A percentile compares a stretch with the other conserved stretches of the same genome.
Evolutionary conservation across 2,113 vertebrate genomes (phyloP).

Genomic region (Amphiprion ocellaris): DNA sequence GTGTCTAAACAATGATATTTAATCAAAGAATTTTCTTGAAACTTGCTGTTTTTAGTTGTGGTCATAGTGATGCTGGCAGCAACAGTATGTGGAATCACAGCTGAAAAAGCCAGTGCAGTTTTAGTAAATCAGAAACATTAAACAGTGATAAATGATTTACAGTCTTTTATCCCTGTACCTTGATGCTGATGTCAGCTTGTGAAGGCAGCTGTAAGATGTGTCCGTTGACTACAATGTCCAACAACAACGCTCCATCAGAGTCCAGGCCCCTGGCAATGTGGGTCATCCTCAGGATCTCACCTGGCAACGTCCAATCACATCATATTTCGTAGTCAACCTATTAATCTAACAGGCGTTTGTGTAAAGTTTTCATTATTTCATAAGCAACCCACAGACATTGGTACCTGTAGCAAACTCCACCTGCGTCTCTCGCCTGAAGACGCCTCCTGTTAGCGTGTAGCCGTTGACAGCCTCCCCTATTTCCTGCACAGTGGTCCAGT

Average conservation of each 20-base stretch:
- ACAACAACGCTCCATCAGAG: constrained; percentile 88
- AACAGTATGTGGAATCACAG: no score
- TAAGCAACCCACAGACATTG: constrained; percentile 40
- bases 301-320: constrained; percentile 72
- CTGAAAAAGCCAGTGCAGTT: no score
- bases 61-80: no score
- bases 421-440: constrained; percentile 96
- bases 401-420: constrained; percentile 98
- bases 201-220: constrained; percentile 90
- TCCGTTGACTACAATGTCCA: constrained; percentile 93
- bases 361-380: background rate
- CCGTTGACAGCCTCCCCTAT: constrained; percentile 93
- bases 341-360: background rate
- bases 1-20: no score
- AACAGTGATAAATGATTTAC: background rate
- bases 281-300: constrained; percentile 93
- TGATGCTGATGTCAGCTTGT: constrained; percentile 87
- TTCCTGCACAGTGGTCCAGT: constrained; percentile 96
- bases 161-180: constrained; percentile 82
- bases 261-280: constrained; percentile 92
- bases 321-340: background rate
- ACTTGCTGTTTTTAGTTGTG: no score
- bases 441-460: constrained; percentile 90
- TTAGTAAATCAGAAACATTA: background rate
- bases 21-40: no score